A percentile compares a stretch with the other conserved stretches of the same genome.
Evolutionary conservation across 2,797 vertebrate genomes (phyloP).

Genomic region (Taeniopygia guttata): DNA sequence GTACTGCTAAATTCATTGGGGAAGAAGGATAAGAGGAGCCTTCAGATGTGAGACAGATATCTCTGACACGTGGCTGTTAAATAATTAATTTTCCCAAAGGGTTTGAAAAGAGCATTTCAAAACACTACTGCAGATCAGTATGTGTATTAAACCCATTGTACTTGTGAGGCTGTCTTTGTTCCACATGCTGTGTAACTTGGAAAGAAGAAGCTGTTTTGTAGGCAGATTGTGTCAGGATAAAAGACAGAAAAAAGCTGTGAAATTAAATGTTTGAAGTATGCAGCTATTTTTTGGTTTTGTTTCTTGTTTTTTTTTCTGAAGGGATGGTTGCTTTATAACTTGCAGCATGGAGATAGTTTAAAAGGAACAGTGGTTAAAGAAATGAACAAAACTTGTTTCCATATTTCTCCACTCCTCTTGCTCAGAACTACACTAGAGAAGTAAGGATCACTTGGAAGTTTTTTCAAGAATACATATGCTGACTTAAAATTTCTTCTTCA

Average conservation of each 20-base stretch:
- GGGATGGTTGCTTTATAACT: not conserved
- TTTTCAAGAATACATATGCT: not conserved
- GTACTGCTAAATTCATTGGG: constrained; percentile 19
- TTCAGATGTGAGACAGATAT: constrained; percentile 29
- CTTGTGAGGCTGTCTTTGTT: constrained; percentile 24
- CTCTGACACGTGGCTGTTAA: constrained; percentile 8
- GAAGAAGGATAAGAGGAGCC: constrained; percentile 5
- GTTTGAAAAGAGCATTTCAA: constrained; percentile 23
- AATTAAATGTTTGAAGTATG: not conserved
- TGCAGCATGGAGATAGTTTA: not conserved
- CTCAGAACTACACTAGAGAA: not conserved
- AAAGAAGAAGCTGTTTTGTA: constrained; percentile 4
- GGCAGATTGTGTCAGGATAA: not conserved
- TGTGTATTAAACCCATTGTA: not conserved
- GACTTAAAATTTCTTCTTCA: not conserved
- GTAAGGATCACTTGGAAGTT: not conserved
- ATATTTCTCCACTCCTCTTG: not conserved
- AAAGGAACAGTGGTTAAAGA: not conserved
- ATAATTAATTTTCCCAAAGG: constrained; percentile 43
- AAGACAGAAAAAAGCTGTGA: not conserved
- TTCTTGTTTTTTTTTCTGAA: not conserved
- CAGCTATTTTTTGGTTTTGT: not conserved
- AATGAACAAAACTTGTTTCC: not conserved
- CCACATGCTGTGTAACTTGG: not conserved
- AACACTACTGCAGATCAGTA: not conserved